These are phyloP conservation scores for Dryobota labecula DNA, from an alignment of 2,888 invertebrate genomes.

Conservation along the genomic window DNA sequence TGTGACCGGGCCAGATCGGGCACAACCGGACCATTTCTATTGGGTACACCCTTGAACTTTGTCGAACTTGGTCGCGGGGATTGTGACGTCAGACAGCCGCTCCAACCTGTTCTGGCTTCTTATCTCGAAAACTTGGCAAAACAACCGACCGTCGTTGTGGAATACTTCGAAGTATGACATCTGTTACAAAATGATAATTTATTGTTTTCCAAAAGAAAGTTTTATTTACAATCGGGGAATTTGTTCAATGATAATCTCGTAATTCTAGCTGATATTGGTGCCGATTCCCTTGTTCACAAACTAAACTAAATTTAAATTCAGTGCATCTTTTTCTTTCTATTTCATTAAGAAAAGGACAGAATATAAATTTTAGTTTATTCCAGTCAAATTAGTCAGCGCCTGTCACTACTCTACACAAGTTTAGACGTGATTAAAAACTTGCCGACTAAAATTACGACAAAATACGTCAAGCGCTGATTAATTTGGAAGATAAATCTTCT, in stretches of 20 bases:
- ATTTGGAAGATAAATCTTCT: no score
- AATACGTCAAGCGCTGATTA: no score
- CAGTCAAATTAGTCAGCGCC: no score
- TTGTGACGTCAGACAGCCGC: constrained; percentile 55
- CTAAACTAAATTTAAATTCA: no score
- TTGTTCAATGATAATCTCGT: constrained; percentile 26
- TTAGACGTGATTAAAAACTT: no score
- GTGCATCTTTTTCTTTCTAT: no score
- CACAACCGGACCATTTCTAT: constrained; percentile 46
- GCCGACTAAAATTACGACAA: no score
- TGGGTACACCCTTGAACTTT: constrained; percentile 69
- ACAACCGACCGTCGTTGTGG: constrained; percentile 42
- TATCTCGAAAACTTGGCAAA: constrained; percentile 63
- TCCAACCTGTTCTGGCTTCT: constrained; percentile 63
- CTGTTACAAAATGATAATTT: constrained; percentile 61
- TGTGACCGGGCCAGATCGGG: constrained; percentile 2
- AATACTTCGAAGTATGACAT: constrained; percentile 54
- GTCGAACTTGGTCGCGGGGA: constrained; percentile 65
- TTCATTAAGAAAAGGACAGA: no score
- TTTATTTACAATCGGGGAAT: constrained; percentile 30
- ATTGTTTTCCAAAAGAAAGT: constrained; percentile 51
- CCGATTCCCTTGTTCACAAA: no score
- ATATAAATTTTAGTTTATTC: no score
- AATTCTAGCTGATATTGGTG: constrained; percentile 8
- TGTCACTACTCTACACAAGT: no score